Base-by-base conservation (phyloP, 2,113 vertebrate species). In the Hiodon tergisus region DNA sequence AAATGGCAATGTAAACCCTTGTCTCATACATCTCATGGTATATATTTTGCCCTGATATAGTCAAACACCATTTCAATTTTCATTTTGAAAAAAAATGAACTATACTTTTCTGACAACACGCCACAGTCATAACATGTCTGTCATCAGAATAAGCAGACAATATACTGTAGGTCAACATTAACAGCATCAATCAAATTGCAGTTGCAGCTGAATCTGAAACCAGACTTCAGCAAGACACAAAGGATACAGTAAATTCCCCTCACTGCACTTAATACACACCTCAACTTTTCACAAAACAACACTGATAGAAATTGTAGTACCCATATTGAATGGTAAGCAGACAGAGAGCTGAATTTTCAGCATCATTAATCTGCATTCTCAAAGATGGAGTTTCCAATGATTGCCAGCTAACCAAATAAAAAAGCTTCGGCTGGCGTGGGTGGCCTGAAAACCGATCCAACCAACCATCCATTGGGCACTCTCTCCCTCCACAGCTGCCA, bases 321-420 rank as follows among this genome's bases (percentile, higher is more conserved):
- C 48, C n/a, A 9, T 51, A 54, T 11, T 16, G 76, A 67, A 72
- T 54, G 48, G 17, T 13, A 67, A 69, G 50, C 76, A 77, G 74
- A 57, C 14, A 7, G 7, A 60, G 71, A 5, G 54, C 73, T 75
- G 73, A 47, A 58, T 75, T 75, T 75, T 75, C 73, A 68, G 73
- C 73, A 68, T 75, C 73, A 75, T 75, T 75, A 75, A 75, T 75
- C 53, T 55, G 54, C 68, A 67, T 67, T 68, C 73, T 75, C 73
- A 75, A 68, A 68, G 73, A 75, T 68, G 65, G 73, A 75, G 68
- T 75, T 75, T 75, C 73, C 65, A 75, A 74, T 74, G 73, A 67
- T 55, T 74, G 62, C 73, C 73, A 74, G 73, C 73, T 74, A 74
- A 75, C 73, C 73, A 75, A 75, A 75, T 75, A 75, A 68, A 75